Conservation (phyloP, 2,797 vertebrate genomes). For the Xiphophorus birchmanni region DNA sequence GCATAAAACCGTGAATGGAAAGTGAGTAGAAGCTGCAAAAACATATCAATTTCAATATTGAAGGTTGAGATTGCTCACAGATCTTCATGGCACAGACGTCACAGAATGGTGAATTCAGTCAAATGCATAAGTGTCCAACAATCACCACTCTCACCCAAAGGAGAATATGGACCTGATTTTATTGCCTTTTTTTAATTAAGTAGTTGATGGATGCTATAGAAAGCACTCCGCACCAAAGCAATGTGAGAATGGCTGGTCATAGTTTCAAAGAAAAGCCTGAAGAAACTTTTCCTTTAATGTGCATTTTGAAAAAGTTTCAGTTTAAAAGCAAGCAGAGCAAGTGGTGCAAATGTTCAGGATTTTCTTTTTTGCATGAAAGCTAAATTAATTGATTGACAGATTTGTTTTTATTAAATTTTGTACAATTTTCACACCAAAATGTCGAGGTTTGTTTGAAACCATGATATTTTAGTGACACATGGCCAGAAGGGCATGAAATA, state of each 20-base stretch:
- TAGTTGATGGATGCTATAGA: background rate
- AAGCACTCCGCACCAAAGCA: background rate
- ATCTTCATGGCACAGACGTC: background rate
- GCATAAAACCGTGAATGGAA: background rate
- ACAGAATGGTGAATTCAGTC: background rate
- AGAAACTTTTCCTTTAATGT: background rate
- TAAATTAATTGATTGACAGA: background rate
- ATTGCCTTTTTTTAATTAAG: background rate
- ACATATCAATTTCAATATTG: background rate
- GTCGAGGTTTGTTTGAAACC: background rate
- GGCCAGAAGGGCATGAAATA: background rate
- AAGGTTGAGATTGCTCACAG: background rate
- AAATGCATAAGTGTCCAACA: background rate
- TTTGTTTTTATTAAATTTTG: background rate
- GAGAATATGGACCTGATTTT: background rate
- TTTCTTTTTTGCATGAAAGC: background rate
- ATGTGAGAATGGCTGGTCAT: background rate
- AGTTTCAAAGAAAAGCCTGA: background rate
- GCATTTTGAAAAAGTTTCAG: background rate
- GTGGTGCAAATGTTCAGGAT: background rate
- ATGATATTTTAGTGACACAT: background rate
- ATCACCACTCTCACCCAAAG: background rate
- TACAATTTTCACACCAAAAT: background rate
- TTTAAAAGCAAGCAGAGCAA: background rate
- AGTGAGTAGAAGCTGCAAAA: background rate